Evolutionary conservation across 2,113 vertebrate species (phyloP), one percentile per base, ranked within the genome.

Genomic region (Gymnobelideus leadbeateri): DNA sequence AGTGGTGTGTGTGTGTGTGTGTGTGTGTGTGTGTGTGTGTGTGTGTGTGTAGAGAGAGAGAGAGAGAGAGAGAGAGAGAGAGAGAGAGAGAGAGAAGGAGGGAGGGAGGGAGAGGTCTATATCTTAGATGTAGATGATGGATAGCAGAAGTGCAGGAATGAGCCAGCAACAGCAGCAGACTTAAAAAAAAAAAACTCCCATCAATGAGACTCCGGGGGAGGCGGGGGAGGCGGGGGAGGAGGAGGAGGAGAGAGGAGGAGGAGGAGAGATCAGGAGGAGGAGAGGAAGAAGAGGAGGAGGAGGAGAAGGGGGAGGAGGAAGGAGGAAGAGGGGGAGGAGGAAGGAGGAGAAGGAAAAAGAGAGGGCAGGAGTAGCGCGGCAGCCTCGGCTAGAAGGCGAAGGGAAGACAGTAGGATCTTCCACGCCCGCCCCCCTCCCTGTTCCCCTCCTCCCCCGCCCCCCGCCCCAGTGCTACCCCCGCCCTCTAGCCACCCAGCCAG

Each of bases 101-200:
- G 12, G 89, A 47, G 89, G 4, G 89, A 24, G 89, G 11, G 46
- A 61, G 28, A 14, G 11, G 57, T 68, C 97, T 98, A 95, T 91
- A 95, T 92, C 10, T 91, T 57, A 0, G 51, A 94, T 53, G 91
- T 90, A 91, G 94, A 95, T 90, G 93, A 84, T 23, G 96, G 96
- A 90, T 91, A 51, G 96, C 96, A 46, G 93, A 93, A 97, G 96
- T 96, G 97, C 93, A 47, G 91, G 51, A 50, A 95, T 94, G 96
- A 92, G 96, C 98, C 96, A 95, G 98, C 95, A 97, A 93, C 94
- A 97, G 98, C 97, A 93, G 97, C 96, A 95, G 97, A 98, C 98
- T 98, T 97, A 96, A 96, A 97, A 97, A 96, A 97, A 97, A 96
- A 96, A 97, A 98, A 97, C 96, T 97, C 97, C 91, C 96, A 97